These are phyloP conservation scores for Poeciliopsis occidentalis DNA, from an alignment of 2,113 vertebrate species.

Conservation along the genomic window DNA sequence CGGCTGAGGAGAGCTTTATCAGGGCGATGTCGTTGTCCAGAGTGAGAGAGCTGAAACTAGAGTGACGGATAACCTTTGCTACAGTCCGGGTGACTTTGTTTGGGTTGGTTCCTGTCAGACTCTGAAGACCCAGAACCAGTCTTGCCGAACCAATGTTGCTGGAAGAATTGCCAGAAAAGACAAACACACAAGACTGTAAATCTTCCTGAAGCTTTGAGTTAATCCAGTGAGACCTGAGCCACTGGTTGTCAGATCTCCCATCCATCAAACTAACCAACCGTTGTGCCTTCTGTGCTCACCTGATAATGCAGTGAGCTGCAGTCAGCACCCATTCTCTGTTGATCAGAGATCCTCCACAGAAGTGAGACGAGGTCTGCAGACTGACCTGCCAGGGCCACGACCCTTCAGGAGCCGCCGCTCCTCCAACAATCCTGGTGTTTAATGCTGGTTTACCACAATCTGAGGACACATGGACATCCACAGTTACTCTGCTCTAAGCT, in stretches of 20 bases:
- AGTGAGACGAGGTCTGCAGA: conserved; percentile 34
- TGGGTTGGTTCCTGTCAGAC: conserved; percentile 1
- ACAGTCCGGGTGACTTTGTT: conserved; percentile 9
- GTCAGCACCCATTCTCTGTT: conserved; percentile 76
- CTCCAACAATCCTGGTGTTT: conserved; percentile 76
- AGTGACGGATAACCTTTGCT: conserved; percentile 53
- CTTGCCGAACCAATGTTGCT: background rate
- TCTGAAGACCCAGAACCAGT: conserved; percentile 52
- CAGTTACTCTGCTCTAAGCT: background rate
- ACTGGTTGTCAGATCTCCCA: too few species aligned
- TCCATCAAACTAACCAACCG: too few species aligned
- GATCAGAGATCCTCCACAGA: conserved; percentile 82
- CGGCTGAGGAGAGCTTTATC: conserved; percentile 57
- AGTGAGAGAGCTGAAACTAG: conserved; percentile 21
- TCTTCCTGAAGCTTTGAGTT: background rate
- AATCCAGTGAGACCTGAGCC: background rate
- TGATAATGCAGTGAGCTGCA: conserved; percentile 72
- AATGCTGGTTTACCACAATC: conserved; percentile 66
- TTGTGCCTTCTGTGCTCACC: conserved; percentile 23
- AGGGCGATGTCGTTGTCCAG: conserved; percentile 78
- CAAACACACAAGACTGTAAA: background rate
- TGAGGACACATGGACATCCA: conserved; percentile 31
- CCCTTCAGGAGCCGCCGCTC: conserved; percentile 46
- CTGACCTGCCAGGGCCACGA: conserved; percentile 83
- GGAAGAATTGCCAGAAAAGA: background rate